Evolutionary conservation across 2,797 vertebrate species (phyloP).

Genomic region (Aotus griseimembra): DNA sequence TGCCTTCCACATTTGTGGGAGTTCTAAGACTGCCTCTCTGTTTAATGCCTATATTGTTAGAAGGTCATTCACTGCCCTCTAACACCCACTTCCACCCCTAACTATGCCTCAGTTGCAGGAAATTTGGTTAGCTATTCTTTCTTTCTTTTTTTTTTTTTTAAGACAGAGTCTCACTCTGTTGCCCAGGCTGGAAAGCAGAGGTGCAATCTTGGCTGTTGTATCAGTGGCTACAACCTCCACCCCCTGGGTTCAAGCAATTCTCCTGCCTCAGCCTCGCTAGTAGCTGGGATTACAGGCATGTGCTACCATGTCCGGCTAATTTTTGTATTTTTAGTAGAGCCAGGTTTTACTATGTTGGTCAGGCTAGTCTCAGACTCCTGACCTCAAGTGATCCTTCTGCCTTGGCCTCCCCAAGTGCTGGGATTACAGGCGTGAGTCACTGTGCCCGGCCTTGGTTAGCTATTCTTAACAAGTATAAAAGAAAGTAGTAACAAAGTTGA

Average conservation of each 20-base stretch:
- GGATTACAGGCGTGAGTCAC: neutral
- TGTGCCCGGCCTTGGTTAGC: neutral
- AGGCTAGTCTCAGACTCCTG: neutral
- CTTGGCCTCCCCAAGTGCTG: neutral
- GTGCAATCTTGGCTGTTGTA: neutral
- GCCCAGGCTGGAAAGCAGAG: neutral
- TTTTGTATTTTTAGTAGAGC: neutral
- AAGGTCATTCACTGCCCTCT: neutral
- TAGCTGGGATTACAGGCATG: neutral
- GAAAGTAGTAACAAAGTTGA: neutral
- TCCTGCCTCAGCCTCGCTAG: neutral
- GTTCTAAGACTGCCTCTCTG: neutral
- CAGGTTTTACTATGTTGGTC: neutral
- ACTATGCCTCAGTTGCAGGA: neutral
- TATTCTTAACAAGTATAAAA: neutral
- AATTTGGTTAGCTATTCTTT: neutral
- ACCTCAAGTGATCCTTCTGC: neutral
- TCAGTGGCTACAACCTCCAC: neutral
- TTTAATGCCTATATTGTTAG: neutral
- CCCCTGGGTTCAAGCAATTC: neutral
- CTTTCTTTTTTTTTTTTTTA: no score
- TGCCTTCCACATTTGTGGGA: conserved; percentile 6
- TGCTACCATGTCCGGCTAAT: neutral
- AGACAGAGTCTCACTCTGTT: neutral
- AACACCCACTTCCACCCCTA: neutral